Evolutionary conservation across 2,888 invertebrate species (phyloP).

Genomic region (Lepidocyrtinus sp.): DNA sequence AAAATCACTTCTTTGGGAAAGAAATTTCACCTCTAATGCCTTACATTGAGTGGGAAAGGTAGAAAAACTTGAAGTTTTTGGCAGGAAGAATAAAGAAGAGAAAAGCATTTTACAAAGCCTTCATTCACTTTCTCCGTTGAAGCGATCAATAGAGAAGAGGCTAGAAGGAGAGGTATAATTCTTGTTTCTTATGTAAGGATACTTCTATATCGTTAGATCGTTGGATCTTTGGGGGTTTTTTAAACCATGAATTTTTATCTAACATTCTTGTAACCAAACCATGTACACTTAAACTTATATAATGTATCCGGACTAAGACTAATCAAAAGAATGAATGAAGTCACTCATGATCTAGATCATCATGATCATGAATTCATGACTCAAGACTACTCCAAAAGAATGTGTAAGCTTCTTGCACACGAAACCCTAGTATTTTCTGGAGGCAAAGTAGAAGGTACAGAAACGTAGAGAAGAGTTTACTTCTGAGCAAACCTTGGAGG

Average conservation of each 20-base stretch:
- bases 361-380: neutral
- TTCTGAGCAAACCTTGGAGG: neutral
- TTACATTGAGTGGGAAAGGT: too few relatives aligned
- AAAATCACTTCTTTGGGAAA: neutral
- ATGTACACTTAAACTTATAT: neutral
- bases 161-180: too few relatives aligned
- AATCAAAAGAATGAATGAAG: neutral
- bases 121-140: neutral
- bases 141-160: neutral
- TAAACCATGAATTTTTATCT: neutral
- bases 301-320: neutral
- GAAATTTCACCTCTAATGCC: neutral
- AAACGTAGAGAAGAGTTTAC: slow-evolving; percentile 13
- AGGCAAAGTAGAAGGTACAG: neutral
- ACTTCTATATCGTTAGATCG: too few relatives aligned
- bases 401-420: too few relatives aligned
- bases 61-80: neutral
- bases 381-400: neutral
- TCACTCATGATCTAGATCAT: neutral
- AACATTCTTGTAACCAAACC: neutral
- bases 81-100: neutral
- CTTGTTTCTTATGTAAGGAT: too few relatives aligned
- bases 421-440: neutral
- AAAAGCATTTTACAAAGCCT: neutral
- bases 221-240: too few relatives aligned